phyloP scores from a whole-genome alignment of 2,888 invertebrate species.

The Eristalinus sepulchralis region DNA sequence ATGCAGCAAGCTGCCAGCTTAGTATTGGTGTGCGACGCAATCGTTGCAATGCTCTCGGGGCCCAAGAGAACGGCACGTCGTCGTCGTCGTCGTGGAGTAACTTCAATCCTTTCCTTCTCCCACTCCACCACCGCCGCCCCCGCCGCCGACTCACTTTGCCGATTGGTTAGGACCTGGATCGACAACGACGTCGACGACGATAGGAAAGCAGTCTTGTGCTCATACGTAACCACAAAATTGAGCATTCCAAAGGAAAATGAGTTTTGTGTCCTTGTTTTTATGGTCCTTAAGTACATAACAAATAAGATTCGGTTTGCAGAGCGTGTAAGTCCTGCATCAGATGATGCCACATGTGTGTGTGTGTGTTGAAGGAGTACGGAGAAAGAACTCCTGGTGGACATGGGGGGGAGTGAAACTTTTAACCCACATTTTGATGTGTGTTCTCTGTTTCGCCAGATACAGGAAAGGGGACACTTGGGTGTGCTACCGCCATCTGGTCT shows the following conservation, averaged over 20 bases:
- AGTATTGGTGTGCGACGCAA: slow-evolving; percentile 28
- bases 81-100: slow-evolving; percentile 22
- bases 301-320: slow-evolving; percentile 70
- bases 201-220: slow-evolving; percentile 46
- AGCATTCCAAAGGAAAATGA: slow-evolving; percentile 65
- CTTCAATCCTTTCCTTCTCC: slow-evolving; percentile 21
- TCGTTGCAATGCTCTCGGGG: slow-evolving; percentile 34
- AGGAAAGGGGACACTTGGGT: slow-evolving; percentile 3
- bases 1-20: not conserved
- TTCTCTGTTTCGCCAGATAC: not conserved
- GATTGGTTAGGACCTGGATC: slow-evolving; percentile 6
- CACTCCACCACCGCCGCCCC: not conserved
- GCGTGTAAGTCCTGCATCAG: slow-evolving; percentile 60
- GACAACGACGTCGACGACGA: not conserved
- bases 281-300: slow-evolving; percentile 71
- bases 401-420: slow-evolving; percentile 42
- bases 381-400: slow-evolving; percentile 37
- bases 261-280: slow-evolving; percentile 71
- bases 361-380: too few relatives aligned
- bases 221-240: slow-evolving; percentile 65
- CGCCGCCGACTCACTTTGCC: not conserved
- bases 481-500: slow-evolving; percentile 55
- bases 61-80: slow-evolving; percentile 58
- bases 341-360: not conserved
- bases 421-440: slow-evolving; percentile 34